A percentile compares a stretch with the other conserved stretches of the same genome.
Conservation (phyloP, 1,140 invertebrate species). For the Hirudo medicinalis region DNA sequence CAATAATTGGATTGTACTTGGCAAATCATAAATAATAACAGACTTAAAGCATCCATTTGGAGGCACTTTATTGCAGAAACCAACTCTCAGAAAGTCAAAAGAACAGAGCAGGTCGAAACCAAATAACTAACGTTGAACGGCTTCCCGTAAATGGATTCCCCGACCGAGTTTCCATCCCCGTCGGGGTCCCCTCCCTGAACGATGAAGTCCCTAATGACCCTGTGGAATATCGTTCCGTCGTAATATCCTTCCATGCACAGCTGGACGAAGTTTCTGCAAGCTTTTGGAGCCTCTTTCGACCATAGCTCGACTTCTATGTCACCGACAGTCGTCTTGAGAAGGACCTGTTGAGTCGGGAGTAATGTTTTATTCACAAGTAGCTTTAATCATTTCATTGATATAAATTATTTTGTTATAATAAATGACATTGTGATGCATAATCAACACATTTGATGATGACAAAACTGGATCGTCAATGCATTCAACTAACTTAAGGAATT, state of each 20-base stretch:
- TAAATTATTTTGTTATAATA: not conserved
- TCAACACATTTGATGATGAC: no score
- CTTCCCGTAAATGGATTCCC: conserved; percentile 82
- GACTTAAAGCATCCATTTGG: not conserved
- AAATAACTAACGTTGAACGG: conserved; percentile 65
- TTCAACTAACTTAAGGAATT: no score
- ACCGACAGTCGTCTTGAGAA: conserved; percentile 78
- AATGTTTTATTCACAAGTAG: no score
- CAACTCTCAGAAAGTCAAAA: not conserved
- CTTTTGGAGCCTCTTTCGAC: conserved; percentile 87
- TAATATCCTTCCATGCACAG: conserved; percentile 94
- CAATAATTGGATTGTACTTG: not conserved
- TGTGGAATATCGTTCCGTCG: conserved; percentile 77
- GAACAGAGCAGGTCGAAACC: not conserved
- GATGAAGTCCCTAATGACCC: conserved; percentile 79
- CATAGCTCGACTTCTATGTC: conserved; percentile 97
- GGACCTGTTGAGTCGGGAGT: conserved; percentile 55
- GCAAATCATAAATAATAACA: conserved; percentile 1
- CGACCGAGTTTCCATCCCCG: conserved; percentile 47
- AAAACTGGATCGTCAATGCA: no score
- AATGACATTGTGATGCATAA: not conserved
- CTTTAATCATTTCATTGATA: no score
- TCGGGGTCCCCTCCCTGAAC: conserved; percentile 91
- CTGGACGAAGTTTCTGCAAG: conserved; percentile 92
- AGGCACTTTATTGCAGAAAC: no score